Conservation (phyloP, 2,113 vertebrate genomes). For the Neodon shergylaensis region DNA sequence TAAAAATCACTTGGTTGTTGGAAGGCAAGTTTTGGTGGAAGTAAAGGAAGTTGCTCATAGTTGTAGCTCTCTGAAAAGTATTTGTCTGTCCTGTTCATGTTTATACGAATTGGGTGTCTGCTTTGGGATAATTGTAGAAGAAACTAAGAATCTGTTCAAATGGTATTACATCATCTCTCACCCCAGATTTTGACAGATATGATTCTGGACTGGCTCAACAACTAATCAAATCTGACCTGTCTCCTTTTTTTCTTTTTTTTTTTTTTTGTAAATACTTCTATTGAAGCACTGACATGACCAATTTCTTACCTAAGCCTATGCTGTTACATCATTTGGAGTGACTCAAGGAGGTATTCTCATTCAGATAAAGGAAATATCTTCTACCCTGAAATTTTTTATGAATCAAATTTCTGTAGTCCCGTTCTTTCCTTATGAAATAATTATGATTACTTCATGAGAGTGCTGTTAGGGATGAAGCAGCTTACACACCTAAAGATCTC, state of each 20-base stretch:
- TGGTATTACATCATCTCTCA: constrained; percentile 3
- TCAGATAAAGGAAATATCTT: neutral
- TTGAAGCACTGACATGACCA: neutral
- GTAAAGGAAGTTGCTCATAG: neutral
- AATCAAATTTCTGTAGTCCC: constrained; percentile 7
- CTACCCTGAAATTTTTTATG: neutral
- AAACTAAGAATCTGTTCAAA: constrained; percentile 26
- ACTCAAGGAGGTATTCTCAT: neutral
- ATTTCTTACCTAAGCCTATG: neutral
- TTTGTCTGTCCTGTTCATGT: neutral
- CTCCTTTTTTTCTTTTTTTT: neutral
- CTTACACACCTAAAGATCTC: neutral
- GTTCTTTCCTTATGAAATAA: constrained; percentile 14
- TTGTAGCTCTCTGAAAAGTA: constrained; percentile 38
- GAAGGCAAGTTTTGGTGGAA: neutral
- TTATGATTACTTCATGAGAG: neutral
- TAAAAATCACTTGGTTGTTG: neutral
- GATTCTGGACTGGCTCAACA: constrained; percentile 58
- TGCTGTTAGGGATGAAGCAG: constrained; percentile 16
- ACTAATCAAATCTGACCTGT: neutral
- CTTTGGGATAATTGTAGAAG: neutral
- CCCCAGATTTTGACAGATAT: neutral
- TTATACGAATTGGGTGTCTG: constrained; percentile 12
- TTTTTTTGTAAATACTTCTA: constrained; percentile 42
- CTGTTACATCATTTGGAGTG: neutral